phyloP scores from a whole-genome alignment of 2,888 invertebrate species.

The Synergus itoensis region DNA sequence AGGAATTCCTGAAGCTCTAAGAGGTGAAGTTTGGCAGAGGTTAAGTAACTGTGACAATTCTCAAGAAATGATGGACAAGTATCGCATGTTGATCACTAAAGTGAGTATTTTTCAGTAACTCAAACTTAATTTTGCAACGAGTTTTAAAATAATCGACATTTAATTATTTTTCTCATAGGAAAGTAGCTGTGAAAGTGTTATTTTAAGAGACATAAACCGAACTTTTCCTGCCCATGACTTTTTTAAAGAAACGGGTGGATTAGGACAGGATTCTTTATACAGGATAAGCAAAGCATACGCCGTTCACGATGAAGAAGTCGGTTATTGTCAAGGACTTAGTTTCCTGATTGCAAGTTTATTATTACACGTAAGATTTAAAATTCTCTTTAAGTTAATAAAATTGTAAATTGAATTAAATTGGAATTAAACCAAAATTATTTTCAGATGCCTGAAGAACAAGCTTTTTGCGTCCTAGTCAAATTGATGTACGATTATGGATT shows the following conservation, averaged over 20 bases:
- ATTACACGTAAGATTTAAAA: slow-evolving; percentile 88
- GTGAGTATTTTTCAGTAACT: slow-evolving; percentile 77
- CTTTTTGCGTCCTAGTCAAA: slow-evolving; percentile 97
- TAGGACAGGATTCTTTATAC: slow-evolving; percentile 97
- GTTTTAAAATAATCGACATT: neutral
- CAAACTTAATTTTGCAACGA: neutral
- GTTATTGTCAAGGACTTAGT: slow-evolving; percentile 99
- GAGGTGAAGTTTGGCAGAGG: slow-evolving; percentile 99
- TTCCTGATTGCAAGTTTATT: slow-evolving; percentile 97
- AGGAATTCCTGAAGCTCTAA: slow-evolving; percentile 96
- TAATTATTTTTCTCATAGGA: slow-evolving; percentile 81
- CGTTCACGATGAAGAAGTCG: slow-evolving; percentile 97
- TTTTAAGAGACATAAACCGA: slow-evolving; percentile 96
- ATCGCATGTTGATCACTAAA: slow-evolving; percentile 94
- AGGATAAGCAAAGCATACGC: slow-evolving; percentile 98
- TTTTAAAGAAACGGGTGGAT: slow-evolving; percentile 96
- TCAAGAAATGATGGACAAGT: slow-evolving; percentile 93
- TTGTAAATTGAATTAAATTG: neutral
- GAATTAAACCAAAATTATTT: slow-evolving; percentile 52
- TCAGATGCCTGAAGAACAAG: slow-evolving; percentile 99
- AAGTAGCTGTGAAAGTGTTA: slow-evolving; percentile 96
- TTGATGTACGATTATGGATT: slow-evolving; percentile 98
- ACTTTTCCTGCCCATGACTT: slow-evolving; percentile 99
- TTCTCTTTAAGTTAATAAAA: neutral
- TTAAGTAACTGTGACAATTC: slow-evolving; percentile 93